Evolutionary conservation across 2,888 invertebrate species (phyloP).

Genomic region (Subacronicta megacephala): DNA sequence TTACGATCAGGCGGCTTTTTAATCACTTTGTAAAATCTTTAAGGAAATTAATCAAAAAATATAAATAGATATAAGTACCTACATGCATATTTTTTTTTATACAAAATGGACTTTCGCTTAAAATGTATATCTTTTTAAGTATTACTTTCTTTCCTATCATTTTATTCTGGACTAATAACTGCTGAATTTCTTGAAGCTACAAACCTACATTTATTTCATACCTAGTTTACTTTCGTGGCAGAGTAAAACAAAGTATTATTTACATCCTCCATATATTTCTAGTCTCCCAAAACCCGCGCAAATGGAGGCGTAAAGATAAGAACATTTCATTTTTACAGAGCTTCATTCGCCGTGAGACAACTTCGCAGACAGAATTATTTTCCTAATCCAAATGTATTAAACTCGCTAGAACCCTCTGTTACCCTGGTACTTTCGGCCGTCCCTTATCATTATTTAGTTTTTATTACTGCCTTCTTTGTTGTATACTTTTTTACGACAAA

Average conservation of each 20-base stretch:
- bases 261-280: constrained; percentile 23
- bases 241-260: constrained; percentile 32
- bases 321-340: constrained; percentile 41
- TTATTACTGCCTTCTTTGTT: constrained; percentile 46
- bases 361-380: constrained; percentile 37
- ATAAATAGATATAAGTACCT: too few relatives aligned
- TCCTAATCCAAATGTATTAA: constrained; percentile 53
- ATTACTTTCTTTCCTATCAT: too few relatives aligned
- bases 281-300: constrained; percentile 14
- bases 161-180: too few relatives aligned
- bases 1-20: too few relatives aligned
- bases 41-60: too few relatives aligned
- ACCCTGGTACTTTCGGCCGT: constrained; percentile 38
- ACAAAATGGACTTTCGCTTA: too few relatives aligned
- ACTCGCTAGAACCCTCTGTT: constrained; percentile 39
- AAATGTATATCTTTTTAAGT: too few relatives aligned
- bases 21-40: too few relatives aligned
- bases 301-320: constrained; percentile 37
- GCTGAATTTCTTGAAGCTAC: too few relatives aligned
- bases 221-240: neutral
- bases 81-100: too few relatives aligned
- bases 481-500: constrained; percentile 47
- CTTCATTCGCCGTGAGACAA: constrained; percentile 37
- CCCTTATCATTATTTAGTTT: constrained; percentile 55
- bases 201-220: too few relatives aligned